Conservation (phyloP, 2,113 vertebrate species). For the Nyctereutes procyonoides region DNA sequence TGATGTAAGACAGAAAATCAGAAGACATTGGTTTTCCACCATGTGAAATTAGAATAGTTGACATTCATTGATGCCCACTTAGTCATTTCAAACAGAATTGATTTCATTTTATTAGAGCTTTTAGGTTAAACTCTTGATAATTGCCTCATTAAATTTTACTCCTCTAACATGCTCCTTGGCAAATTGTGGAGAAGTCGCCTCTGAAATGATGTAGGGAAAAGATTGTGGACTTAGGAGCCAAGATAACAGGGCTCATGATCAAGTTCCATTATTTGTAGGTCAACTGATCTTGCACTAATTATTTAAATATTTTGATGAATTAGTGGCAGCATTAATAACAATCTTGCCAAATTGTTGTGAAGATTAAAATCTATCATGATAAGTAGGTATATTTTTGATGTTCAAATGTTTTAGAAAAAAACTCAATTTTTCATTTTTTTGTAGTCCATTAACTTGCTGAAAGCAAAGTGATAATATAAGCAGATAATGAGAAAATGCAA, state of each 20-base stretch:
- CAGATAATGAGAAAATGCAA: background rate
- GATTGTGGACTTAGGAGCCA: background rate
- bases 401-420: background rate
- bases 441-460: background rate
- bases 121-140: constrained; percentile 33
- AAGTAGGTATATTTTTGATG: background rate
- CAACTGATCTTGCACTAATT: constrained; percentile 12
- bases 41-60: constrained; percentile 61
- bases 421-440: background rate
- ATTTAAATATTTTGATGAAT: constrained; percentile 2
- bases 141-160: constrained; percentile 52
- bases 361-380: background rate
- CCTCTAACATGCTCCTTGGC: background rate
- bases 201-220: background rate
- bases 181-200: constrained; percentile 20
- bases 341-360: background rate
- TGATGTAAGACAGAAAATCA: background rate
- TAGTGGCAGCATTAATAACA: background rate
- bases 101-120: constrained; percentile 56
- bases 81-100: constrained; percentile 54
- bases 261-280: background rate
- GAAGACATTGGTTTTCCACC: constrained; percentile 22
- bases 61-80: constrained; percentile 54
- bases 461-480: background rate
- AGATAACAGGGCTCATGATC: background rate